A percentile compares a stretch with the other conserved stretches of the same genome.
phyloP scores from a whole-genome alignment of 2,113 vertebrate genomes.

The Spea bombifrons region DNA sequence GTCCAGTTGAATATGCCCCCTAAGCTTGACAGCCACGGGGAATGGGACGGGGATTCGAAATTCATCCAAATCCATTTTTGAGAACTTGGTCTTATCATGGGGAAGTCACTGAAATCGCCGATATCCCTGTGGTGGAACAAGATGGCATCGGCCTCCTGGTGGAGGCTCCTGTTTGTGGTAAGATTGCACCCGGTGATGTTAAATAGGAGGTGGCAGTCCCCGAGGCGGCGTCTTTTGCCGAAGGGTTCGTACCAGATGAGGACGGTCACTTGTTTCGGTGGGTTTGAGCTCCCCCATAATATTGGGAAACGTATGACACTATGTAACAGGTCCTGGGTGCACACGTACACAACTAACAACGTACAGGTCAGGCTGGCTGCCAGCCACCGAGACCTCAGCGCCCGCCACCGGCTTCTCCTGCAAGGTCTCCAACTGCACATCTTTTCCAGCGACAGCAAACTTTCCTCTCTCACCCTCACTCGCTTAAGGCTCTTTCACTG shows the following conservation, averaged over 20 bases:
- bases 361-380: constrained; percentile 50
- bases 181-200: constrained; percentile 70
- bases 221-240: constrained; percentile 18
- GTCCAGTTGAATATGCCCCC: constrained; percentile 82
- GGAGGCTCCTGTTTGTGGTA: constrained; percentile 63
- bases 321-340: constrained; percentile 45
- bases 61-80: constrained; percentile 97
- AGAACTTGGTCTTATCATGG: constrained; percentile 56
- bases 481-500: background rate
- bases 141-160: constrained; percentile 70
- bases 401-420: constrained; percentile 3
- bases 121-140: constrained; percentile 86
- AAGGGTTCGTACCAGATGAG: constrained; percentile 86
- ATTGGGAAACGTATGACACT: constrained; percentile 4
- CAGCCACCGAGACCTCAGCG: constrained; percentile 8
- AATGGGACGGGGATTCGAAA: constrained; percentile 86
- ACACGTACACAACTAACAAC: constrained; percentile 48
- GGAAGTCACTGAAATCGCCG: constrained; percentile 45
- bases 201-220: constrained; percentile 68
- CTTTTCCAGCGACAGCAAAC: constrained; percentile 12
- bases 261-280: constrained; percentile 55
- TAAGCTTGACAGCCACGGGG: constrained; percentile 59
- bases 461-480: constrained; percentile 29
- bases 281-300: background rate
- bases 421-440: background rate